Percentiles rank a stretch among this genome's conserved stretches.
Conservation (phyloP, 2,113 vertebrate genomes). For the Microtus pennsylvanicus region DNA sequence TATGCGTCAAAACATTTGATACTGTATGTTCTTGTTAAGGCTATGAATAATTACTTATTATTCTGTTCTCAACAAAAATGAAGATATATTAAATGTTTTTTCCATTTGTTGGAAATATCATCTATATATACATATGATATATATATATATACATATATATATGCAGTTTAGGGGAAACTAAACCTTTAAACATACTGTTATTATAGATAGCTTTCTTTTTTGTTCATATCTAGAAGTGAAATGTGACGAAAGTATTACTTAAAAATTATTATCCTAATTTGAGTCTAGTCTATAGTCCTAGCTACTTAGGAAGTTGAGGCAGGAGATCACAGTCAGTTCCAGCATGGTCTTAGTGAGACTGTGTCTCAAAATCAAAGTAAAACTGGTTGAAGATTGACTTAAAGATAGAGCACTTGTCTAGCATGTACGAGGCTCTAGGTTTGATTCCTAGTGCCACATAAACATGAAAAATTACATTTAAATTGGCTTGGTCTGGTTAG, state of each 20-base stretch:
- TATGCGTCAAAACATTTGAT: not conserved
- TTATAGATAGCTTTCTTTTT: conserved; percentile 3
- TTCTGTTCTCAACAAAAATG: not conserved
- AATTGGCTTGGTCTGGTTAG: not conserved
- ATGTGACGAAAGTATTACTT: not conserved
- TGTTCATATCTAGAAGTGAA: not conserved
- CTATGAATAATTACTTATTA: not conserved
- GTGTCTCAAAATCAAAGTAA: not conserved
- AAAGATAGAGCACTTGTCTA: not conserved
- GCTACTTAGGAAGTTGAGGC: not conserved
- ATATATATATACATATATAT: not conserved
- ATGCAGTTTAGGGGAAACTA: not conserved
- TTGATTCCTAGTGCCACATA: not conserved
- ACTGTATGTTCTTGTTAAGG: not conserved
- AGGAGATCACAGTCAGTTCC: not conserved
- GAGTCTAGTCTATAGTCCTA: not conserved
- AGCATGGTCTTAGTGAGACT: not conserved
- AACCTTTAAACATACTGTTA: not conserved
- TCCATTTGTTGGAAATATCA: conserved; percentile 22
- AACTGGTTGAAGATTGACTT: not conserved
- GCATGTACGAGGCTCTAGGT: not conserved
- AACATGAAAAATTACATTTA: not conserved
- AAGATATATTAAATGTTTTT: conserved; percentile 10
- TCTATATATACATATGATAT: too few relatives aligned
- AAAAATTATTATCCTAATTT: not conserved